Base-by-base conservation (phyloP, 2,888 invertebrate genomes). In the Phortica magna region DNA sequence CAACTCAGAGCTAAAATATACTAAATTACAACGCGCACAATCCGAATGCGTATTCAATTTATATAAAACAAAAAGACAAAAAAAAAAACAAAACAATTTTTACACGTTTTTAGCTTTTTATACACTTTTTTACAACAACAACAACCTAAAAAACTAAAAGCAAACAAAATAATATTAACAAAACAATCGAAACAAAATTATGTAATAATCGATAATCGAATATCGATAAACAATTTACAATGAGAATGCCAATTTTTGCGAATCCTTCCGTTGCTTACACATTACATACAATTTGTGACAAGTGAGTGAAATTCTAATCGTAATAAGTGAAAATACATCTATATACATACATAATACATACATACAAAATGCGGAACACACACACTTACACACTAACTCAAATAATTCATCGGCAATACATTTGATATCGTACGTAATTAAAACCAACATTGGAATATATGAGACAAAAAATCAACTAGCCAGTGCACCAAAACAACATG, bases 261-360 rank as follows among this genome's bases (percentile, higher is more conserved):
- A 84, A 78, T 84, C 84, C 84, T 84, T 84, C 84, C 84, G 83
- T 83, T 83, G 81, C 83, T 81, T 83, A 78, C 78, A 79, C 77
- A 31, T 31, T 31, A 31, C 31, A 31, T 31, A 31, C 31, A 31
- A 73, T 71, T 73, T 68, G 78, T 39, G 68, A 81, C 79, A 80
- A 78, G 79, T 79, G 83, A 80, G 79, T 79, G 81, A 81, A 83
- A 84, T 79, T 81, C 81, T 80, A 82, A 81, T 82, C 81, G 81
- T 80, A 81, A 55, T 55, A 55, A 55, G 55, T 31, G 31, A 55
- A 55, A 55, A 17, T 4, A 55, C 7, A 55, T 9, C 55, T 55
- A n/a, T 55, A 55, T 55, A 55, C 7, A 55, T 55, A 6, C 14
- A n/a, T 55, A 55, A 10, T n/a, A 55, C 14, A 55, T 53, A 53